These are phyloP conservation scores for Diplazon laetatorius DNA, from an alignment of 2,888 invertebrate genomes.

Conservation along the genomic window DNA sequence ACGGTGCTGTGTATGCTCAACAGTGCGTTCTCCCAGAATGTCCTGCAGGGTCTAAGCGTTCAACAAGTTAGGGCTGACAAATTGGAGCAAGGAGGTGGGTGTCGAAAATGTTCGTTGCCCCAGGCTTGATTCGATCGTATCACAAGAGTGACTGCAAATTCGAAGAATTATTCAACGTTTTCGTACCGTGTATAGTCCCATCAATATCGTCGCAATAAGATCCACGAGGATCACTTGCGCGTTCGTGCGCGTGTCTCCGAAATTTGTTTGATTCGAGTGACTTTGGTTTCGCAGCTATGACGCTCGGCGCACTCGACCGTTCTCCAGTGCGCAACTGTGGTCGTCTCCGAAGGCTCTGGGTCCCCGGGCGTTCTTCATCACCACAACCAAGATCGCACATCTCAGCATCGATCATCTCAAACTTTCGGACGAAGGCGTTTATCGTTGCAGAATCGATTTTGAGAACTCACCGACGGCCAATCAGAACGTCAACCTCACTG, in stretches of 20 bases:
- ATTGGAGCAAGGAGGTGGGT: too few relatives aligned
- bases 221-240: neutral
- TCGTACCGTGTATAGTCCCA: neutral
- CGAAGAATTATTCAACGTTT: neutral
- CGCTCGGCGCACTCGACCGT: conserved; percentile 84
- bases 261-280: conserved; percentile 46
- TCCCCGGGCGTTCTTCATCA: conserved; percentile 84
- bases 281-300: conserved; percentile 84
- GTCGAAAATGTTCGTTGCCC: neutral
- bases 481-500: conserved; percentile 84
- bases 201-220: neutral
- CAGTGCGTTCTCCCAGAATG: too few relatives aligned
- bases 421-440: conserved; percentile 83
- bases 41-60: neutral
- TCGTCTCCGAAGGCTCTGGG: conserved; percentile 85
- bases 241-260: neutral
- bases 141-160: neutral
- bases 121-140: conserved; percentile 9
- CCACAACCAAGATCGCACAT: conserved; percentile 84
- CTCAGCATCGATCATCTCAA: conserved; percentile 83
- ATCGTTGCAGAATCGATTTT: conserved; percentile 84
- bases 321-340: conserved; percentile 85
- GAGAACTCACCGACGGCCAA: conserved; percentile 84
- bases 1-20: neutral
- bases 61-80: conserved; percentile 1